A percentile compares a stretch with the other conserved stretches of the same genome.
These are phyloP conservation scores for Cetoscarus ocellatus DNA, from an alignment of 2,797 vertebrate species.

Conservation along the genomic window DNA sequence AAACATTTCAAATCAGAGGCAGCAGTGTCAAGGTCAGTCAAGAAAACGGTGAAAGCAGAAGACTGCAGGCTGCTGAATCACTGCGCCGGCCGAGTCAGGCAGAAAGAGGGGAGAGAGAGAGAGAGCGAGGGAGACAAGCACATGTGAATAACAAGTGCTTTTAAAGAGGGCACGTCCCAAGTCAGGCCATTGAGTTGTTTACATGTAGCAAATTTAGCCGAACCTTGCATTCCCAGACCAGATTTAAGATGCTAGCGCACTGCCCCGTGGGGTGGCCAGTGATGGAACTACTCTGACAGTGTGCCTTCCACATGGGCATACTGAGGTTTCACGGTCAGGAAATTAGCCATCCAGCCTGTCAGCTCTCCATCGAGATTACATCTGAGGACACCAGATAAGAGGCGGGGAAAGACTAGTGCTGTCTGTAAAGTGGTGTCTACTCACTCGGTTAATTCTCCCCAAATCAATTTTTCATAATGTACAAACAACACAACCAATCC, in stretches of 20 bases:
- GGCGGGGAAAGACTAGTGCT: slow-evolving; percentile 13
- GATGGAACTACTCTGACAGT: slow-evolving; percentile 54
- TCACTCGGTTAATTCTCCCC: slow-evolving; percentile 15
- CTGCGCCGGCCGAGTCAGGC: slow-evolving; percentile 17
- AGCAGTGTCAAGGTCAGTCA: slow-evolving; percentile 1
- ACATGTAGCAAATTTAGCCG: slow-evolving; percentile 47
- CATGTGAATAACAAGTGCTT: slow-evolving; percentile 15
- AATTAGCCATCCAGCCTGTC: slow-evolving; percentile 54
- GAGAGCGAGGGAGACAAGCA: slow-evolving; percentile 9
- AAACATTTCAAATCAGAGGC: background rate
- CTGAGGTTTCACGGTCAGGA: slow-evolving; percentile 50
- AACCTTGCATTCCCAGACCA: slow-evolving; percentile 47
- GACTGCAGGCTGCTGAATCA: slow-evolving; percentile 4
- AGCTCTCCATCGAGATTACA: slow-evolving; percentile 54
- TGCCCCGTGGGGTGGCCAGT: slow-evolving; percentile 32
- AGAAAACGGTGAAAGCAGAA: background rate
- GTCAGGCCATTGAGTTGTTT: slow-evolving; percentile 48
- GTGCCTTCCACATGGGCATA: slow-evolving; percentile 40
- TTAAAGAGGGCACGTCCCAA: slow-evolving; percentile 35
- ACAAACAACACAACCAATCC: background rate
- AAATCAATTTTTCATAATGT: slow-evolving; percentile 21
- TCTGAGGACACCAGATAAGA: slow-evolving; percentile 53
- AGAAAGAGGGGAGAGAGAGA: slow-evolving; percentile 6
- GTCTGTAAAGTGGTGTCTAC: slow-evolving; percentile 16
- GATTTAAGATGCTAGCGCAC: slow-evolving; percentile 46